A percentile compares a stretch with the other conserved stretches of the same genome.
Conservation (phyloP, 2,113 vertebrate species). For the Neodontobutis hainanensis region DNA sequence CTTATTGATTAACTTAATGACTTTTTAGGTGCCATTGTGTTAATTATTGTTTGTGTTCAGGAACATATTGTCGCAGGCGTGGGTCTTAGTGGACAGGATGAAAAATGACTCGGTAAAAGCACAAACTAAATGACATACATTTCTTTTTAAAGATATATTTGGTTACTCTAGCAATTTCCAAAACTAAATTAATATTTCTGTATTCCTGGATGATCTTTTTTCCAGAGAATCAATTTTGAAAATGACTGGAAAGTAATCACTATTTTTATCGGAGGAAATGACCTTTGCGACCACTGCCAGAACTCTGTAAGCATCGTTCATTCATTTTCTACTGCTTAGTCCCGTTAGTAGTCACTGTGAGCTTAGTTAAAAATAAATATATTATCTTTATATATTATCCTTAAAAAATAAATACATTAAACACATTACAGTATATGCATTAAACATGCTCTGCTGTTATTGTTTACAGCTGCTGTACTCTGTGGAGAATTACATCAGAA, state of each 20-base stretch:
- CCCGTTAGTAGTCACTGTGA: no score
- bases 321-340: no score
- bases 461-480: conserved; percentile 81
- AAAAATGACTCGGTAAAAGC: conserved; percentile 83
- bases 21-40: neutral
- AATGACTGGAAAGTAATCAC: conserved; percentile 93
- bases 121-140: neutral
- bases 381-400: no score
- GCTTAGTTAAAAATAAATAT: no score
- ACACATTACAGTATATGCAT: no score
- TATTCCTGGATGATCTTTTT: neutral
- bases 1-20: no score
- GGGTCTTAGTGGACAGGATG: conserved; percentile 81
- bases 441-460: conserved; percentile 4
- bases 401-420: no score
- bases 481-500: conserved; percentile 73
- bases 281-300: conserved; percentile 86
- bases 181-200: neutral
- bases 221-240: conserved; percentile 83
- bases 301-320: conserved; percentile 89
- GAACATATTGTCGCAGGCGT: conserved; percentile 78
- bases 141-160: neutral
- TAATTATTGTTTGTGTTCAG: conserved; percentile 63
- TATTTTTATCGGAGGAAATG: conserved; percentile 82
- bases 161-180: no score